A percentile compares a stretch with the other conserved stretches of the same genome.
Evolutionary conservation across 2,113 vertebrate genomes (phyloP).

Genomic region (Amphiprion ocellaris): DNA sequence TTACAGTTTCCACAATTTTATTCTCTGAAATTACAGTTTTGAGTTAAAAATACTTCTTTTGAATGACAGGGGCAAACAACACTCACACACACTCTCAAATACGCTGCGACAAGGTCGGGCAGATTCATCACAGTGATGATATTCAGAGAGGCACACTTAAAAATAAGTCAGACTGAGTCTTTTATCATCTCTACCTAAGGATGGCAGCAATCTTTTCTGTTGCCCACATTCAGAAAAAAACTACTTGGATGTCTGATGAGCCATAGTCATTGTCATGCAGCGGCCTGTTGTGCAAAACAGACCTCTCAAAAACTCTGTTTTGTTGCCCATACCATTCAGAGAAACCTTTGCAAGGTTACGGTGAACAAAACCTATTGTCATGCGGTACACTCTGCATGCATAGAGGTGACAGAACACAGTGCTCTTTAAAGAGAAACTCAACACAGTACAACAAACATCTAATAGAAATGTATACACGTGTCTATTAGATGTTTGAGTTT

Average conservation of each 20-base stretch:
- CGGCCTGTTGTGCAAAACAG: background rate
- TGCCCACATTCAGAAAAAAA: constrained; percentile 33
- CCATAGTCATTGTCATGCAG: constrained; percentile 36
- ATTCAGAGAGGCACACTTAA: constrained; percentile 44
- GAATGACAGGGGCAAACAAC: background rate
- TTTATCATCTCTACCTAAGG: constrained; percentile 17
- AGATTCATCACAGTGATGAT: constrained; percentile 48
- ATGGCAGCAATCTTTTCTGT: constrained; percentile 24
- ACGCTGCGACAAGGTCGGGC: background rate
- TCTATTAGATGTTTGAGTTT: background rate
- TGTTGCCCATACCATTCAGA: constrained; percentile 34
- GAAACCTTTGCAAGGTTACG: background rate
- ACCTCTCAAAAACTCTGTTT: constrained; percentile 32
- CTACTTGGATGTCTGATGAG: constrained; percentile 25
- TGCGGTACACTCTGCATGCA: constrained; percentile 45
- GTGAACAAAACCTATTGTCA: constrained; percentile 36
- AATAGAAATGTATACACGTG: background rate
- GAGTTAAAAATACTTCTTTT: constrained; percentile 59
- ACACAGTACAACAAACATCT: constrained; percentile 19
- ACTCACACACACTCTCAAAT: constrained; percentile 16
- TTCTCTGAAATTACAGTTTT: constrained; percentile 53
- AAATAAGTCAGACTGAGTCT: constrained; percentile 39
- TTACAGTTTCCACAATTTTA: constrained; percentile 49
- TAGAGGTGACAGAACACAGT: background rate
- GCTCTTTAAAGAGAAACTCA: constrained; percentile 13